Evolutionary conservation across 2,797 vertebrate genomes (phyloP), one percentile per base, ranked within the genome.

Genomic region (Pseudochromis fuscus): DNA sequence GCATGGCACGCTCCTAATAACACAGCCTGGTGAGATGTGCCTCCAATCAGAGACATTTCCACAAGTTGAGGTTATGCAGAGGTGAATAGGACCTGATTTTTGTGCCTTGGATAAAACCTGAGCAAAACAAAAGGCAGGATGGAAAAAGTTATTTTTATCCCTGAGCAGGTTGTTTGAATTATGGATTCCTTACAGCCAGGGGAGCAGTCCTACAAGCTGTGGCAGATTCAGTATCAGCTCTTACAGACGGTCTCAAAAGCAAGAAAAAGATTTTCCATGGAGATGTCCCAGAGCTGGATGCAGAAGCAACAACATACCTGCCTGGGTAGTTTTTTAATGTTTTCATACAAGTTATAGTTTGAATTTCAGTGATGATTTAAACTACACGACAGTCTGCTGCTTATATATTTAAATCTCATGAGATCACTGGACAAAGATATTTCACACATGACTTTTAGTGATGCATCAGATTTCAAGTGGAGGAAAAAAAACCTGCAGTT

Each of bases 261-360:
- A 9, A 35, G 75, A 74, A 81, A 87, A 83, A 75, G 71, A 63
- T 87, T 91, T 89, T 92, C 91, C 89, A 84, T 72, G 65, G 71
- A 82, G 44, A 76, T 45, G 42, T 85, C 67, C 77, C 80, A 80
- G 76, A 83, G 11, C 25, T 38, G 24, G 49, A 79, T 57, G 50
- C 51, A 49, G 45, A 46, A 31, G 50, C 67, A 81, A 77, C 87
- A 76, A 87, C 82, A 83, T 75, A 72, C 69, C 70, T 76, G 42
- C 51, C 45, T 51, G 48, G 35, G 61, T 72, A 55, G 50, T 45
- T 48, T 62, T 51, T 53, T 50, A 48, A 18, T 33, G 25, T 46
- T 49, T 44, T 50, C 16, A 40, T 55, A n/a, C 31, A 31, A 19
- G 49, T 67, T 62, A 44, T 74, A 64, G 44, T 79, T 80, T 71